Evolutionary conservation across 2,888 invertebrate genomes (phyloP).

Genomic region (Parasteatoda lunata): DNA sequence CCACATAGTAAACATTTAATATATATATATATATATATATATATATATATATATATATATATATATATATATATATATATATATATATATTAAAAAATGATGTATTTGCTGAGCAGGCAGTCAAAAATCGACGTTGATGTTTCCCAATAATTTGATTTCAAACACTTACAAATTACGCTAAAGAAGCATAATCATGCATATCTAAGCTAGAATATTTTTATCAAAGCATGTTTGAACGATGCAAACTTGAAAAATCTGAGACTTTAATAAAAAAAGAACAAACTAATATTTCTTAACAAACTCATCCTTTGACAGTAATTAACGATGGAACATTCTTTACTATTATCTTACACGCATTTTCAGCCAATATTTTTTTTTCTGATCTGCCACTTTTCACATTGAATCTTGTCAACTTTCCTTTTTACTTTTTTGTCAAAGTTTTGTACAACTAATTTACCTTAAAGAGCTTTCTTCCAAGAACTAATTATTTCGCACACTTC

Average conservation of each 20-base stretch:
- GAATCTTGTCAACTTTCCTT: conserved; percentile 10
- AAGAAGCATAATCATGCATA: not conserved
- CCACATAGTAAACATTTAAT: too few relatives aligned
- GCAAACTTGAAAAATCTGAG: not conserved
- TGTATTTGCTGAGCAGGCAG: too few relatives aligned
- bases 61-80: too few relatives aligned
- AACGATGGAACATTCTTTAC: conserved; percentile 22
- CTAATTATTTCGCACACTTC: conserved; percentile 61
- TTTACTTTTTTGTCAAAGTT: conserved; percentile 46
- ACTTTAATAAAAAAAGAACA: not conserved
- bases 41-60: too few relatives aligned
- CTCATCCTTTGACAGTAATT: conserved; percentile 55
- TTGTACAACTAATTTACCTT: conserved; percentile 54
- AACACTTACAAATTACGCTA: too few relatives aligned
- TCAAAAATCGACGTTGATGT: too few relatives aligned
- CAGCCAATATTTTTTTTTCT: conserved; percentile 1
- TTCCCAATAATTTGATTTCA: too few relatives aligned
- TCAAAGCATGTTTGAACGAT: not conserved
- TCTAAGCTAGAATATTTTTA: not conserved
- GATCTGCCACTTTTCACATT: not conserved
- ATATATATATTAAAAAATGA: too few relatives aligned
- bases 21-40: too few relatives aligned
- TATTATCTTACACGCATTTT: conserved; percentile 14
- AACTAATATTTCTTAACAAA: conserved; percentile 5
- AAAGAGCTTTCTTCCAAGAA: conserved; percentile 47